A percentile compares a stretch with the other conserved stretches of the same genome.
These are phyloP conservation scores for Promerops cafer DNA, from an alignment of 2,113 vertebrate genomes.

Conservation along the genomic window DNA sequence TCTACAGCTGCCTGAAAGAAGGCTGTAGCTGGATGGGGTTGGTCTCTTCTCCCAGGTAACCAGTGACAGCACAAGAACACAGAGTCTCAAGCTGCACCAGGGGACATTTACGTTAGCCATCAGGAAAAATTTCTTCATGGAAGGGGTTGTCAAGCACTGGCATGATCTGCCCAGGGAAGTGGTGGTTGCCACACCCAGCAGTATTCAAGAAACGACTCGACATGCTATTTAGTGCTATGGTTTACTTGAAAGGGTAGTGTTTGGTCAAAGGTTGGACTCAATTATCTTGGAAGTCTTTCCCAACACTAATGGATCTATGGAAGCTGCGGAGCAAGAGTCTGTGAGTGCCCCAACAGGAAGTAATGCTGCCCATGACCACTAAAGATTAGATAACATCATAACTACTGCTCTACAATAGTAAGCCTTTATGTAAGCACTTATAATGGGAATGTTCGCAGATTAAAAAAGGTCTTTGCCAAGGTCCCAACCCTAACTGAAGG, in stretches of 20 bases:
- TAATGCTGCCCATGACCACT: background rate
- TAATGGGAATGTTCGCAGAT: background rate
- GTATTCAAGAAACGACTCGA: background rate
- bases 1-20: accelerated
- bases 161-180: background rate
- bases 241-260: background rate
- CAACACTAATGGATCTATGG: background rate
- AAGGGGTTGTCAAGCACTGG: background rate
- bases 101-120: background rate
- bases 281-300: background rate
- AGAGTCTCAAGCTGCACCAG: background rate
- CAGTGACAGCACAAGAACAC: background rate
- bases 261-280: background rate
- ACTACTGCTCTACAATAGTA: background rate
- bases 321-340: background rate
- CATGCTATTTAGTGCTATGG: background rate
- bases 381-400: background rate
- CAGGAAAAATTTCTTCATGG: background rate
- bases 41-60: background rate
- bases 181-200: background rate
- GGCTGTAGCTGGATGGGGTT: accelerated
- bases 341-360: background rate
- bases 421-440: background rate
- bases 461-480: background rate
- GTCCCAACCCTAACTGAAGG: background rate